Evolutionary conservation across 2,888 invertebrate genomes (phyloP).

Genomic region (Dione juno): DNA sequence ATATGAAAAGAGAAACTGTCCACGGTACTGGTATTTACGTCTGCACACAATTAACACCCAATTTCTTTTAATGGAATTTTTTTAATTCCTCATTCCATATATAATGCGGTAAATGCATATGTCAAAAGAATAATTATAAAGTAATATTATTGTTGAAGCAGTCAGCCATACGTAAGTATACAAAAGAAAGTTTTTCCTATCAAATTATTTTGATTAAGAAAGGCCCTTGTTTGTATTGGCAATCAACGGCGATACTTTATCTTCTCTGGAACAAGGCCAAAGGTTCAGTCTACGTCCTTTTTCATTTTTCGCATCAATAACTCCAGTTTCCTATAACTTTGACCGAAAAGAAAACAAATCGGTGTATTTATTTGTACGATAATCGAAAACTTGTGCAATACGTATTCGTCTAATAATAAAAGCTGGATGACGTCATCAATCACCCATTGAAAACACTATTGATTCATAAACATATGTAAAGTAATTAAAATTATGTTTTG

Average conservation of each 20-base stretch:
- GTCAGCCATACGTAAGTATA: conserved; percentile 1
- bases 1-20: too few species aligned
- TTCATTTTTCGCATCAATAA: conserved; percentile 37
- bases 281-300: conserved; percentile 25
- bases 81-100: not conserved
- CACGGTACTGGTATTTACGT: too few species aligned
- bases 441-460: too few species aligned
- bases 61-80: too few species aligned
- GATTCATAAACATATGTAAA: too few species aligned
- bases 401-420: too few species aligned
- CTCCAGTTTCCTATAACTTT: conserved; percentile 3
- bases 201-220: conserved; percentile 22
- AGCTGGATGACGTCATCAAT: too few species aligned
- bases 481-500: too few species aligned
- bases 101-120: not conserved
- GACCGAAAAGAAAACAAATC: conserved; percentile 21
- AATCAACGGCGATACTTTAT: conserved; percentile 27
- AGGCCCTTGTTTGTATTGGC: conserved; percentile 15
- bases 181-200: not conserved
- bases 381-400: not conserved
- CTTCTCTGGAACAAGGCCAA: conserved; percentile 12
- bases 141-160: not conserved
- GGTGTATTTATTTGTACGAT: not conserved
- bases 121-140: not conserved
- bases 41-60: too few species aligned